Conservation (phyloP, 30 jellyfish, hydroid and myxozoan species). For the Aurelia aurita region DNA sequence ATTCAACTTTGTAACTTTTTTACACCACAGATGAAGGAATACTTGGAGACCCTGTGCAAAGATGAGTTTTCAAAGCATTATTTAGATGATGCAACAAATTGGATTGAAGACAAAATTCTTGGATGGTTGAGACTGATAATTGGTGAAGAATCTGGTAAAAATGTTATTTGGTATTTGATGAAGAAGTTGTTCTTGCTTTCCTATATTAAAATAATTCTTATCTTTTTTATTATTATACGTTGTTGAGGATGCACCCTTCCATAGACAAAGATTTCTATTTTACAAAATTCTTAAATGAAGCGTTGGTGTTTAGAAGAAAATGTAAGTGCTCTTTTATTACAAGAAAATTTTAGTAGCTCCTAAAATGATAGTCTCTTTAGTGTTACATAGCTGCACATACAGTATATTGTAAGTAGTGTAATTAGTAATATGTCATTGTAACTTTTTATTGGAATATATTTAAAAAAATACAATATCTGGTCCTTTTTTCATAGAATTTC, state of each 20-base stretch:
- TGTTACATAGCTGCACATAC: too few species aligned
- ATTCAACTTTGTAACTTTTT: too few species aligned
- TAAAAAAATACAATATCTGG: too few species aligned
- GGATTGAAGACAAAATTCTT: slow-evolving; percentile 78
- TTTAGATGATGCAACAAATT: slow-evolving; percentile 66
- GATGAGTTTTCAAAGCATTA: slow-evolving; percentile 87
- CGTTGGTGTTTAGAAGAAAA: neutral
- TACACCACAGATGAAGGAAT: slow-evolving; percentile 63
- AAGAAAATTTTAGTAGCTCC: neutral
- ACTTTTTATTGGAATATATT: too few species aligned
- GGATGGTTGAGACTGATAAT: slow-evolving; percentile 76
- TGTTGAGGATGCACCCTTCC: too few species aligned
- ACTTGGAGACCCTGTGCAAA: slow-evolving; percentile 85
- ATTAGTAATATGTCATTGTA: too few species aligned
- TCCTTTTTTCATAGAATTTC: too few species aligned
- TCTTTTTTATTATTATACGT: neutral
- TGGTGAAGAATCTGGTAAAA: slow-evolving; percentile 58
- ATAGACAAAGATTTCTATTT: too few species aligned
- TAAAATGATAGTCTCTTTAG: too few species aligned
- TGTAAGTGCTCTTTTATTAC: neutral
- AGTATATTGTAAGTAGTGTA: too few species aligned
- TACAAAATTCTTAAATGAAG: neutral
- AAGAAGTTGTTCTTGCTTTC: too few species aligned
- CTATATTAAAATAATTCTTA: too few species aligned
- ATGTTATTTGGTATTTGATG: neutral